Base-by-base conservation (phyloP, 2,888 invertebrate genomes). In the Galeruca laticollis region DNA sequence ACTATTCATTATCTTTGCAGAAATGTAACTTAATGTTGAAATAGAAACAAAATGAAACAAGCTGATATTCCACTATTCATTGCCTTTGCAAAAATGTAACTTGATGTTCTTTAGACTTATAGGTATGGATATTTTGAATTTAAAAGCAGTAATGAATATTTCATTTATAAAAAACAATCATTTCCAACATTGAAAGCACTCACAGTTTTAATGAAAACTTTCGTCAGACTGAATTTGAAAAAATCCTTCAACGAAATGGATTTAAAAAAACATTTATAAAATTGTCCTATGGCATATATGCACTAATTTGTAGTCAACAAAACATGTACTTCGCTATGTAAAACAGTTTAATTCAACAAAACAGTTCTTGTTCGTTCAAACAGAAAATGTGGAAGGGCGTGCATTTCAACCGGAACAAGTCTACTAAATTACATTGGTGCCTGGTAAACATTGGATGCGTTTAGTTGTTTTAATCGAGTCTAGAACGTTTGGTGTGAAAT, bases 341-440 rank as follows among this genome's bases (percentile, higher is more conserved):
- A 52, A 52, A 62, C 37, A 51, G 20, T 62, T 62, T 37, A 62
- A 62, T 62, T 52, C 52, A 21, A 65, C 65, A 47, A 57, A 49
- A 65, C 65, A 49, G 57, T 54, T 65, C 57, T 57, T 65, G 65
- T 65, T 65, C 65, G 65, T 57, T 65, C 11, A 33, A 20, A 26
- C n/a, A 35, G 57, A 13, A 57, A 43, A 68, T 68, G 61, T 37
- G 62, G 31, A 57, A 68, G 62, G 57, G 62, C 61, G 62, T 59
- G 43, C 40, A 62, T 57, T 37, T 47, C 57, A 57, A 18, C 56
- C 31, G 49, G 62, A 68, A 68, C 68, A 57, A 68, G 62, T 57
- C 49, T 60, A 51, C 68, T 62, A 57, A 62, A 68, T 68, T 68
- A 57, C 62, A 57, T 37, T 49, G 47, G 43, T 54, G 61, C 54